phyloP scores from a whole-genome alignment of 2,888 invertebrate species.

The Habrosyne pyritoides region DNA sequence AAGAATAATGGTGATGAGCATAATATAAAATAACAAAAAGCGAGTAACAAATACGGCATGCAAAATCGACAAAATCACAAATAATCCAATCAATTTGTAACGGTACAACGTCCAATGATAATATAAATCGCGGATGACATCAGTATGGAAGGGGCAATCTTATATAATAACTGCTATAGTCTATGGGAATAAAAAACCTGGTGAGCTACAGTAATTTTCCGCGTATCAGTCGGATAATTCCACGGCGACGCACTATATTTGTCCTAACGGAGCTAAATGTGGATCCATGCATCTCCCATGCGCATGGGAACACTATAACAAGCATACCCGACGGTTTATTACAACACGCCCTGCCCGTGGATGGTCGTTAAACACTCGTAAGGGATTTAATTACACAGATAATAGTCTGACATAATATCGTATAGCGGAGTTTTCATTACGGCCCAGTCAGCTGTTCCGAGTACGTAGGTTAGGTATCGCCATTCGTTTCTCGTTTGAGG shows the following conservation, averaged over 20 bases:
- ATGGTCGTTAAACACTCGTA: conserved; percentile 51
- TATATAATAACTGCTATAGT: conserved; percentile 31
- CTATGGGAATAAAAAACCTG: conserved; percentile 63
- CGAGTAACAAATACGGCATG: conserved; percentile 14
- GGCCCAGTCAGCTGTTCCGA: conserved; percentile 35
- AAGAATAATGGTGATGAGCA: not conserved
- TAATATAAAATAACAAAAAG: conserved; percentile 7
- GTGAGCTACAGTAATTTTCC: conserved; percentile 66
- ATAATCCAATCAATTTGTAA: conserved; percentile 18
- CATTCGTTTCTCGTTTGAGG: conserved; percentile 51
- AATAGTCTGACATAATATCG: conserved; percentile 42
- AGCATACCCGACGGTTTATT: conserved; percentile 37
- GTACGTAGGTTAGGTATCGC: conserved; percentile 27
- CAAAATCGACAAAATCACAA: conserved; percentile 21
- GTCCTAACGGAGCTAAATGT: conserved; percentile 72
- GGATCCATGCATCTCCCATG: conserved; percentile 53
- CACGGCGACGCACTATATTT: conserved; percentile 67
- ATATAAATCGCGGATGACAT: conserved; percentile 30
- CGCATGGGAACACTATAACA: conserved; percentile 63
- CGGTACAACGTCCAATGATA: conserved; percentile 18
- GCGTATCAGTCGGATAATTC: conserved; percentile 65
- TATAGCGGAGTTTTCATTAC: conserved; percentile 39
- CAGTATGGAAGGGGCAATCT: conserved; percentile 36
- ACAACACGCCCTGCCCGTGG: conserved; percentile 38
- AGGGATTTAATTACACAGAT: conserved; percentile 64